Evolutionary conservation across 2,113 vertebrate genomes (phyloP).

Genomic region (Urocolius indicus): DNA sequence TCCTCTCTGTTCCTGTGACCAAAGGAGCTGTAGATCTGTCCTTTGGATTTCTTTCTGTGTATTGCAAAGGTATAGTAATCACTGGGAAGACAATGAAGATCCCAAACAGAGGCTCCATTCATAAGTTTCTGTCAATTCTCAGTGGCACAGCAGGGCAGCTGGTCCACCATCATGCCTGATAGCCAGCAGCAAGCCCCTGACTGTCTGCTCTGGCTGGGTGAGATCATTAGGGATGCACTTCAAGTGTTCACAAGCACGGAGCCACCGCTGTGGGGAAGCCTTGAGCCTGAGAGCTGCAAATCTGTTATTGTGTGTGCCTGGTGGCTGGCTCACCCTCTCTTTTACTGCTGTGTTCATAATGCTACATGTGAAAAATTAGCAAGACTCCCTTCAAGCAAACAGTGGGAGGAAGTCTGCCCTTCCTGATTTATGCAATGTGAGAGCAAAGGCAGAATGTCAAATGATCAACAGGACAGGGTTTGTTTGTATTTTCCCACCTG

Average conservation of each 20-base stretch:
- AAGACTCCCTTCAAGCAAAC: not conserved
- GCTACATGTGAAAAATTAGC: not conserved
- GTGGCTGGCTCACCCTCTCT: not conserved
- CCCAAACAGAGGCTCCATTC: not conserved
- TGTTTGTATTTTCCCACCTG: not conserved
- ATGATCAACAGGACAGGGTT: not conserved
- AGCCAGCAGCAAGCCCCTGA: not conserved
- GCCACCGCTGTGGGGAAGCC: conserved; percentile 35
- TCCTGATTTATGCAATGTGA: not conserved
- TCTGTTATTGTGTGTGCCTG: not conserved
- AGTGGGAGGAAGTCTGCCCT: not conserved
- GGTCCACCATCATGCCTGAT: not conserved
- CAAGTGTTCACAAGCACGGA: not conserved
- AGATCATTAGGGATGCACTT: not conserved
- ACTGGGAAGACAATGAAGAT: not conserved
- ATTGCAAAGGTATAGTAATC: not conserved
- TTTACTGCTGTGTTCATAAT: not conserved
- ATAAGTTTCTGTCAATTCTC: not conserved
- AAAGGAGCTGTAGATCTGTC: not conserved
- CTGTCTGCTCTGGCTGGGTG: not conserved
- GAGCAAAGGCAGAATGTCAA: not conserved
- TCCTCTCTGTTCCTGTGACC: rapidly evolving
- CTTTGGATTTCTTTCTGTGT: not conserved
- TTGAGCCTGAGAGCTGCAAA: conserved; percentile 29
- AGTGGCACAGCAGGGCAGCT: not conserved